phyloP scores from a whole-genome alignment of 2,797 vertebrate genomes.

The Cetoscarus ocellatus region DNA sequence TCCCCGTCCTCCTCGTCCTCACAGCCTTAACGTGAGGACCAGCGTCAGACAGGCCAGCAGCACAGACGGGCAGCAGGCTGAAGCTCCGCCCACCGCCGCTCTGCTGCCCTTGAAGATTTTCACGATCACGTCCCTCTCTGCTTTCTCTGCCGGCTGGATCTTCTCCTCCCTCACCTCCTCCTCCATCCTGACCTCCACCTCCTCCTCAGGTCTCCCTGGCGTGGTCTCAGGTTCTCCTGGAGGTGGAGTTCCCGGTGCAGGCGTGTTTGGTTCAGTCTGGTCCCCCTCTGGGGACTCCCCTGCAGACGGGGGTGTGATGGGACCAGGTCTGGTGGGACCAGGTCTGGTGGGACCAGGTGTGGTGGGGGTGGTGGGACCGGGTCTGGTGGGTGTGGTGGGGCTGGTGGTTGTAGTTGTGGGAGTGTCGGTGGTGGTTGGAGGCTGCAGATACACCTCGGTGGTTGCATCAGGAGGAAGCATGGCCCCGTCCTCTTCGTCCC shows the following conservation, averaged over 20 bases:
- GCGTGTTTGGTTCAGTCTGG: neutral
- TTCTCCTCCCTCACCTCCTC: neutral
- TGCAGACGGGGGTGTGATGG: too few species aligned
- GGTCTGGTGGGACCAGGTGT: too few species aligned
- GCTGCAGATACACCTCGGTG: neutral
- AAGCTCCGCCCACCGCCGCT: accelerated
- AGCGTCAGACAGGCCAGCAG: constrained; percentile 37
- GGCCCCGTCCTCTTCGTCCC: neutral
- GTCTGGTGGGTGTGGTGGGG: neutral
- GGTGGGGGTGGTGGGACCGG: too few species aligned
- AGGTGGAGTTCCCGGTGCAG: neutral
- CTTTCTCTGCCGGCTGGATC: neutral
- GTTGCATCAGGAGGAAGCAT: constrained; percentile 1
- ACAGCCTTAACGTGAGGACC: constrained; percentile 45
- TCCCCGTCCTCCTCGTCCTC: too few species aligned
- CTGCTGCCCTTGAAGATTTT: neutral
- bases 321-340: too few species aligned
- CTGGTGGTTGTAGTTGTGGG: neutral
- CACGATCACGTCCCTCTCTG: neutral
- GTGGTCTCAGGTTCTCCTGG: neutral
- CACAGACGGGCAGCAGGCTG: neutral
- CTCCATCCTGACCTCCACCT: neutral
- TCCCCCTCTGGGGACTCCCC: too few species aligned
- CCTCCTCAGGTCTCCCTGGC: neutral
- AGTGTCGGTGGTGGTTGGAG: neutral